Evolutionary conservation across 2,113 vertebrate genomes (phyloP).

Genomic region (Oncorhynchus kisutch): DNA sequence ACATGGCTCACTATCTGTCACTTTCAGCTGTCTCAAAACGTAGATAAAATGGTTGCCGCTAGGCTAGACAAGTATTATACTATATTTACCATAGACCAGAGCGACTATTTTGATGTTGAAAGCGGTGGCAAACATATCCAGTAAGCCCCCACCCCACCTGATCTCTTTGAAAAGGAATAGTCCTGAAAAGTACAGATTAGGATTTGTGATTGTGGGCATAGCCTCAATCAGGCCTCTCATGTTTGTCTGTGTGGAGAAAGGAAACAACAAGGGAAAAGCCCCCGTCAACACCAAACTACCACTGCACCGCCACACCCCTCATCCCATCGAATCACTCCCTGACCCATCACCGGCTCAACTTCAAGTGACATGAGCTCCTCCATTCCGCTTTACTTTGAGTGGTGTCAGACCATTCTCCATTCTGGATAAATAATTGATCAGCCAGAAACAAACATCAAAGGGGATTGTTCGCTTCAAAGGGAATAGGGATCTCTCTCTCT

Average conservation of each 20-base stretch:
- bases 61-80: background rate
- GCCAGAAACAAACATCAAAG: constrained; percentile 74
- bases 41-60: background rate
- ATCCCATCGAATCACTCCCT: background rate
- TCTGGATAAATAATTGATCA: constrained; percentile 76
- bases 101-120: background rate
- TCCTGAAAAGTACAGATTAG: background rate
- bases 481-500: constrained; percentile 52
- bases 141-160: background rate
- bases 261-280: background rate
- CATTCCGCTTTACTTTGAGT: constrained; percentile 16
- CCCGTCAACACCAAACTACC: background rate
- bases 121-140: background rate
- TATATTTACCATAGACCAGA: background rate
- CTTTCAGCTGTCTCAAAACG: background rate
- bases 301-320: background rate
- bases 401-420: constrained; percentile 44
- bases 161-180: background rate
- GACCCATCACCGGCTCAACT: constrained; percentile 17
- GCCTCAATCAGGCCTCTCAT: background rate
- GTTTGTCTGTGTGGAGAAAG: background rate
- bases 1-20: constrained; percentile 17
- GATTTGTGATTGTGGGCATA: background rate
- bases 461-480: constrained; percentile 66
- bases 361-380: constrained; percentile 26